Percentiles rank a stretch among this genome's conserved stretches.
Conservation (phyloP, 2,797 vertebrate genomes). For the Euphonia xanthogaster region DNA sequence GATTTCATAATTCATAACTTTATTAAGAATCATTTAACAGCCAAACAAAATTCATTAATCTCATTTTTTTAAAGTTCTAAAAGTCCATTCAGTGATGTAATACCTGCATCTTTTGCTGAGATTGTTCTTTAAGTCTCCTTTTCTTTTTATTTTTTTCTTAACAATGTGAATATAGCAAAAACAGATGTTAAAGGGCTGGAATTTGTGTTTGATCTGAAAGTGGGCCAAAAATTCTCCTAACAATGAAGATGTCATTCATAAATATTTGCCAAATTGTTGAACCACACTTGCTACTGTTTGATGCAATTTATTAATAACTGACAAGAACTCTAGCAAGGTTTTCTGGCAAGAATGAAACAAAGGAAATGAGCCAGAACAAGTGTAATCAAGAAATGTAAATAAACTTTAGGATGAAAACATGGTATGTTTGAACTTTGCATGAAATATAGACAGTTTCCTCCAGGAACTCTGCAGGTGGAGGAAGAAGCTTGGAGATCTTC, state of each 20-base stretch:
- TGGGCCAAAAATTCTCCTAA: constrained; percentile 43
- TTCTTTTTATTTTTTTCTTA: background rate
- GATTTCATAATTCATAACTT: background rate
- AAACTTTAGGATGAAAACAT: constrained; percentile 59
- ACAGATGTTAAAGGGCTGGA: constrained; percentile 41
- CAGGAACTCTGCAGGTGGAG: constrained; percentile 55
- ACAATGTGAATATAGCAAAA: constrained; percentile 5
- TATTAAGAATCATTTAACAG: background rate
- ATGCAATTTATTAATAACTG: constrained; percentile 70
- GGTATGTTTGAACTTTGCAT: constrained; percentile 63
- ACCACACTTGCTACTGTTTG: constrained; percentile 61
- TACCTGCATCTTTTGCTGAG: background rate
- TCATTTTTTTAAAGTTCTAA: accelerated
- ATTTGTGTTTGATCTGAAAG: constrained; percentile 43
- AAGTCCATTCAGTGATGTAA: background rate
- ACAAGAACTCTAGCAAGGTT: constrained; percentile 49
- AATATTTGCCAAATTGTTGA: constrained; percentile 57
- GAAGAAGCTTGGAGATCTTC: background rate
- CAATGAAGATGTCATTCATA: constrained; percentile 42
- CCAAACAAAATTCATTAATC: background rate
- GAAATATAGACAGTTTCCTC: constrained; percentile 70
- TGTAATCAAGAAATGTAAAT: constrained; percentile 74
- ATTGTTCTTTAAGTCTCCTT: background rate
- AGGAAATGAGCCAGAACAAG: constrained; percentile 68
- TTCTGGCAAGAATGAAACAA: constrained; percentile 69